Base-by-base conservation (phyloP, 2,888 invertebrate genomes). In the Diogma glabrata region DNA sequence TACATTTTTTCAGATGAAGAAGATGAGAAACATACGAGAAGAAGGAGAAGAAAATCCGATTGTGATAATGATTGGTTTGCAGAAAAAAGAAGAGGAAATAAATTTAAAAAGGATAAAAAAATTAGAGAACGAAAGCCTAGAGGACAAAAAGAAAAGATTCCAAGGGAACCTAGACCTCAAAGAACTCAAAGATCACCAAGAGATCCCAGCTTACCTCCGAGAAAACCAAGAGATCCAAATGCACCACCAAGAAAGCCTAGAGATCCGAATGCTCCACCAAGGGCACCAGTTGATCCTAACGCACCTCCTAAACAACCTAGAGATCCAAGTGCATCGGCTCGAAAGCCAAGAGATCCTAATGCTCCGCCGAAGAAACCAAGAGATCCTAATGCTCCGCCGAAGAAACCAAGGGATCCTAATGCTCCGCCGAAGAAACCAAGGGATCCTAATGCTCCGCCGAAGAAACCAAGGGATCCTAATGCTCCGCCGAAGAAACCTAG, bases 61-160 rank as follows among this genome's bases (percentile, higher is more conserved):
- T 69, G 68, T 55, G 70, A 70, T 58, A 69, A 70, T 55, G 70
- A 70, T 59, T 70, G 70, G 70, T 61, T 63, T 55, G 61, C 61
- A 16, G 65, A 62, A 53, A 64, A 64, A 4, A 33, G 33, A 50
- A 52, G 45, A 45, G 17, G 33, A 17, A 47, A 51, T 8, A n/a
- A 30, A 55, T 60, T 63, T 6, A 63, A 63, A 55, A 65, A 66
- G 40, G 63, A 65, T 56, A 61, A 61, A 52, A 66, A 26, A 52
- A 63, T 65, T 51, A 63, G 65, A 33, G 63, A 64, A 3, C 64
- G 64, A n/a, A 62, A 22, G 16, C 43, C 22, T 1, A 20, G 43
- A 7, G 6, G 20, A 14, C 20, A 43, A 43, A 43, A 43, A 19
- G 40, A 36, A 17, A 14, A 14, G 8, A 14, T 36, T 36, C 14